Evolutionary conservation across 2,797 vertebrate genomes (phyloP), one percentile per base, ranked within the genome.

Genomic region (Chloroceryle inda): DNA sequence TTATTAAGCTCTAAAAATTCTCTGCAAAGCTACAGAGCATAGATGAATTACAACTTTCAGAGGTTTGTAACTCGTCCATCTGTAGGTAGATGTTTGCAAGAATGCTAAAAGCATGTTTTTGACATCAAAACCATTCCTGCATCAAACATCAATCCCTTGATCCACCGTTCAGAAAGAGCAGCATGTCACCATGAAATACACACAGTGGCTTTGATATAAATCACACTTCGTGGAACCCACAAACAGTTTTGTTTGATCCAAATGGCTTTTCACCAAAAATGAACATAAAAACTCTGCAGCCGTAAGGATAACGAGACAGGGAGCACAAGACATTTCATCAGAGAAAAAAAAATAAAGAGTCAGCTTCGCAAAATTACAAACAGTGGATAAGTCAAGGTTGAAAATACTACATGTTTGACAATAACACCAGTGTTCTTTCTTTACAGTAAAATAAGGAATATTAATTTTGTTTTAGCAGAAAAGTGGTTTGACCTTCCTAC

Each of bases 101-200:
- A 88, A 49, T 31, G 63, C 26, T 40, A 21, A 80, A 77, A 75
- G 27, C 33, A 71, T 29, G 7, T 29, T 64, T 80, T 80, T 66
- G 19, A 68, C 44, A 75, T 64, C 76, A 53, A 31, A 53, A 33
- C 23, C 24, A n/a, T 56, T 75, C 20, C 59, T 22, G 6, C 49
- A 3, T 33, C 67, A 81, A 78, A 78, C 45, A 33, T 18, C 44
- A 67, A 11, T 27, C 66, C 31, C 72, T 77, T 59, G 58, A 66
- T 79, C 26, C 49, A 21, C 13, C 16, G 4, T 63, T 86, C 44
- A 37, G 56, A 74, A 80, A 11, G 33, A 69, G 62, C 11, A 84
- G 29, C 29, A 26, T 5, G 8, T 50, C 58, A 29, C 63, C 0
- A 0, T 55, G 63, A 79, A 62, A 76, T 13, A 45, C 1, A 1